Evolutionary conservation across 2,113 vertebrate genomes (phyloP).

Genomic region (Pituophis catenifer): DNA sequence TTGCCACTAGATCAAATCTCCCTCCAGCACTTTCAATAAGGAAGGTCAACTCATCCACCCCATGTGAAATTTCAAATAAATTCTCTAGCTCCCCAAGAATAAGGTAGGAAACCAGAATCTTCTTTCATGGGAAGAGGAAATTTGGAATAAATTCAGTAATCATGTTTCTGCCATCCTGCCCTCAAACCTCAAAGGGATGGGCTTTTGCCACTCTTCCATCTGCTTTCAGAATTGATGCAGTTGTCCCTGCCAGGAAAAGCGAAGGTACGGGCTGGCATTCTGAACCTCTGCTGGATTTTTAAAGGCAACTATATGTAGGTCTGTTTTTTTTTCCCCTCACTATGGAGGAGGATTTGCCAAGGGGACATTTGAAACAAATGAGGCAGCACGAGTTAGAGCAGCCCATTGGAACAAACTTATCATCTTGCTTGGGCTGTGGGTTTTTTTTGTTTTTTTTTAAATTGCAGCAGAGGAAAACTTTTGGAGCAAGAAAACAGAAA

Average conservation of each 20-base stretch:
- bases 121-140: not conserved
- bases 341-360: not conserved
- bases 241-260: not conserved
- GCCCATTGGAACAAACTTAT: constrained; percentile 10
- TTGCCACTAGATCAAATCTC: not conserved
- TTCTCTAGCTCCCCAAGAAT: not conserved
- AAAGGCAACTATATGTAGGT: not conserved
- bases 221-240: constrained; percentile 22
- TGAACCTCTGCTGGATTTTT: rapidly evolving
- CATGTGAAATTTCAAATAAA: not conserved
- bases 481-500: not conserved
- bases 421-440: not conserved
- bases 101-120: not conserved
- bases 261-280: not conserved
- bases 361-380: constrained; percentile 34
- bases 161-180: not conserved
- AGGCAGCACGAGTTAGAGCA: constrained; percentile 7
- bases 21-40: not conserved
- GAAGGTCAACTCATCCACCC: not conserved
- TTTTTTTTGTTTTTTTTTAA: not conserved
- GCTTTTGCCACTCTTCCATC: not conserved
- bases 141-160: not conserved
- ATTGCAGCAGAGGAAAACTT: not conserved
- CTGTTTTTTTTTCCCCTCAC: not conserved
- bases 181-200: not conserved